Conservation (phyloP, 2,888 invertebrate species). For the Parelbella ahira region DNA sequence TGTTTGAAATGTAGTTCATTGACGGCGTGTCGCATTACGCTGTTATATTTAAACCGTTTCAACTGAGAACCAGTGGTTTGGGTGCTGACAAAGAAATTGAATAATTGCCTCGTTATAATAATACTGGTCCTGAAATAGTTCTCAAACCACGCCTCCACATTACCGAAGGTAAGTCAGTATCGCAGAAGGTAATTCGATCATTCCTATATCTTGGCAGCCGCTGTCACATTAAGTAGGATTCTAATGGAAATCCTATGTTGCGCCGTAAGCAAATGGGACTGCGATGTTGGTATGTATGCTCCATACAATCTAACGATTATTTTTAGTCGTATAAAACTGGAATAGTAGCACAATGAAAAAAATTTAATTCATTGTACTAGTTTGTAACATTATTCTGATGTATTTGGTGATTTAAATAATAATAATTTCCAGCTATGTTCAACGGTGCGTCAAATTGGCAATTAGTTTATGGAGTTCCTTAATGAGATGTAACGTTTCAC, state of each 20-base stretch:
- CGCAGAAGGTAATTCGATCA: constrained; percentile 64
- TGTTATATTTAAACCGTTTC: constrained; percentile 7
- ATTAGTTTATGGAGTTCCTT: neutral
- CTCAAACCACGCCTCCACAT: constrained; percentile 18
- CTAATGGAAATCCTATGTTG: constrained; percentile 74
- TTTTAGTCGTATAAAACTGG: no score
- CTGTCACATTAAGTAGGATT: constrained; percentile 63
- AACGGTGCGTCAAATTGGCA: neutral
- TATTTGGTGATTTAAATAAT: no score
- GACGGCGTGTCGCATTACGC: no score
- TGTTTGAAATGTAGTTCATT: no score
- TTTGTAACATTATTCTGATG: no score
- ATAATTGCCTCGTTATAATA: constrained; percentile 17
- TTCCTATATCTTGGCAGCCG: constrained; percentile 48
- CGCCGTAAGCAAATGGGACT: constrained; percentile 45
- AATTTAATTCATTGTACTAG: no score
- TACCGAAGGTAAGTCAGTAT: constrained; percentile 40
- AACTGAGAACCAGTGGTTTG: constrained; percentile 5
- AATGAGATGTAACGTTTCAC: constrained; percentile 1
- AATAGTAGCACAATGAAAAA: no score
- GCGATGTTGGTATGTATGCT: constrained; percentile 29
- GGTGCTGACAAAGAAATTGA: constrained; percentile 17
- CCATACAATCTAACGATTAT: constrained; percentile 6
- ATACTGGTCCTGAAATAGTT: constrained; percentile 11
- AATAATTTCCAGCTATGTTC: no score